These are phyloP conservation scores for Xanthorhoe spadicearia DNA, from an alignment of 2,888 invertebrate genomes.

Conservation along the genomic window DNA sequence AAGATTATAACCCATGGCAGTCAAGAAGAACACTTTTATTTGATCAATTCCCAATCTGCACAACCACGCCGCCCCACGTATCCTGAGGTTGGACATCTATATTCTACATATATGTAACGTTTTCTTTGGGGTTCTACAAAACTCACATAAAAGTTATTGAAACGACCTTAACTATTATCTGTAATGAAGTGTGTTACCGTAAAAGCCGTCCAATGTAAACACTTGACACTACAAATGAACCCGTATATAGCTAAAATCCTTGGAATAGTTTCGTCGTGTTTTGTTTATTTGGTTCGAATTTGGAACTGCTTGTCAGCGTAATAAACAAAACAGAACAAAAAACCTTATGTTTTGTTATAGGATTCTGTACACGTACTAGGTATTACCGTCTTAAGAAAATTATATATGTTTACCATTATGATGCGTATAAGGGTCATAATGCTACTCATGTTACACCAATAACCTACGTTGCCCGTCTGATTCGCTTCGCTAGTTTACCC, in stretches of 20 bases:
- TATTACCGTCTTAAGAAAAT: background rate
- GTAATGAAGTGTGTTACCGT: background rate
- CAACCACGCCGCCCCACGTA: too few species aligned
- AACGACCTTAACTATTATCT: background rate
- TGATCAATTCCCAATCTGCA: too few species aligned
- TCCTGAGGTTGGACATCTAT: too few species aligned
- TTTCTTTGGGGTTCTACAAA: background rate
- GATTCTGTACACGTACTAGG: background rate
- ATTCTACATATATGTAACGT: too few species aligned
- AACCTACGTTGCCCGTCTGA: constrained; percentile 9
- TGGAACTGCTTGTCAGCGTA: background rate
- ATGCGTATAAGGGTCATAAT: background rate
- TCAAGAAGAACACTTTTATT: too few species aligned
- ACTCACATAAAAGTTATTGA: background rate
- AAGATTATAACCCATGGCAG: too few species aligned
- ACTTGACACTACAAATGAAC: constrained; percentile 2
- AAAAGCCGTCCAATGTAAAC: background rate
- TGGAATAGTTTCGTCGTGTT: background rate
- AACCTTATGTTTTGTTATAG: too few species aligned
- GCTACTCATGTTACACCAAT: constrained; percentile 13
- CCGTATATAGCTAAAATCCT: constrained; percentile 1
- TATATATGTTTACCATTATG: background rate
- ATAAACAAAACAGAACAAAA: background rate
- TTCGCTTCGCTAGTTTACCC: constrained; percentile 18
- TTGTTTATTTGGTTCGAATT: background rate